Evolutionary conservation across 2,797 vertebrate genomes (phyloP).

Genomic region (Lepus townsendii): DNA sequence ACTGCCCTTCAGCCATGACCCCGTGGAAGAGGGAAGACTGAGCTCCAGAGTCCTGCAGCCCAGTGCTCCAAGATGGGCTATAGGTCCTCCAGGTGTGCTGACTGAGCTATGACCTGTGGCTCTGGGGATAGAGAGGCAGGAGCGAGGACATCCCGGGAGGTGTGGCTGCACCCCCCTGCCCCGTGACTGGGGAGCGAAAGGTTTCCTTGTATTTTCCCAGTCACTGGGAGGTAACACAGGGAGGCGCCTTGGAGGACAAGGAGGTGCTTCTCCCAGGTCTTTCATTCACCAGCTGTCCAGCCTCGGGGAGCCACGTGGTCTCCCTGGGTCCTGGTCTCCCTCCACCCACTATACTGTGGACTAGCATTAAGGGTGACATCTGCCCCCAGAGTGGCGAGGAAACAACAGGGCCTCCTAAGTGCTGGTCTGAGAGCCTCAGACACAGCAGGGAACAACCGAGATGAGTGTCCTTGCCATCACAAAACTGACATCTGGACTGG

Average conservation of each 20-base stretch:
- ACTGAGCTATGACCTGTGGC: not conserved
- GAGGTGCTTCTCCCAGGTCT: rapidly evolving
- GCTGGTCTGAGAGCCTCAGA: too few species aligned
- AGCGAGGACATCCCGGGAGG: not conserved
- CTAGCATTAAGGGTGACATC: too few species aligned
- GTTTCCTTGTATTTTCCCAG: not conserved
- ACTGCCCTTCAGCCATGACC: too few species aligned
- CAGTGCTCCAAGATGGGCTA: constrained; percentile 8
- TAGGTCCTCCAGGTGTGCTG: not conserved
- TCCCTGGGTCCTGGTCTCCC: not conserved
- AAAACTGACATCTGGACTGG: rapidly evolving
- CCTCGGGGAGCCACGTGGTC: rapidly evolving
- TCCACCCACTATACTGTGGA: rapidly evolving
- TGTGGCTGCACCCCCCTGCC: too few species aligned
- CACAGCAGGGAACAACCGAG: rapidly evolving
- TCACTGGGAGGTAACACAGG: rapidly evolving
- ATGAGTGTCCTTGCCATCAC: not conserved
- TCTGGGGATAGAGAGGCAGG: not conserved
- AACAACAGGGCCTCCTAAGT: not conserved
- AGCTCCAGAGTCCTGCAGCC: not conserved
- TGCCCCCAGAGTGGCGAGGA: not conserved
- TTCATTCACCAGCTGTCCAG: not conserved
- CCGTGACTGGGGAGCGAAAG: not conserved
- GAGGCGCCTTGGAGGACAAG: not conserved
- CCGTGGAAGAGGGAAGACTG: not conserved